Percentiles rank a stretch among this genome's conserved stretches.
These are phyloP conservation scores for Trichonephila clavipes DNA, from an alignment of 1,140 invertebrate species.

Conservation along the genomic window DNA sequence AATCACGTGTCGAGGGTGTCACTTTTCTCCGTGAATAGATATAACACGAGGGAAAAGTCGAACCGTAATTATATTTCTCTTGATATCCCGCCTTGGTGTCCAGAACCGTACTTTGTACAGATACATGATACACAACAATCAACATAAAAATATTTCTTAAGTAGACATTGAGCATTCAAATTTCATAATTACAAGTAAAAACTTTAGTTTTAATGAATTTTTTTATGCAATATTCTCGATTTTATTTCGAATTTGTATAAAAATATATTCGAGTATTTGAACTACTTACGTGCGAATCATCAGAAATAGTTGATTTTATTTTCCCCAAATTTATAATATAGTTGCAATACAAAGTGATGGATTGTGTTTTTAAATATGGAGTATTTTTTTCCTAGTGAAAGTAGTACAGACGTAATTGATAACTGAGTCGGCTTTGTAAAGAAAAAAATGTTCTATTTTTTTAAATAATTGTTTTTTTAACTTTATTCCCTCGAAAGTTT, in stretches of 20 bases:
- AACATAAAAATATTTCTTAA: slow-evolving; percentile 65
- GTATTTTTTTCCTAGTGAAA: too few species aligned
- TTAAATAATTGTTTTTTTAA: too few species aligned
- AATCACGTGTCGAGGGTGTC: too few species aligned
- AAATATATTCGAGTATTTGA: slow-evolving; percentile 37
- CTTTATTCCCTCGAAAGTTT: too few species aligned
- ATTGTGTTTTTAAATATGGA: too few species aligned
- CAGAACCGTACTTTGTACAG: not conserved
- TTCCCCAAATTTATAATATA: not conserved
- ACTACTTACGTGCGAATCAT: not conserved
- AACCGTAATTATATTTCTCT: not conserved
- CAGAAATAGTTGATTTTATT: not conserved
- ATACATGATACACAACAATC: slow-evolving; percentile 13
- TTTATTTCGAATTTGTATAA: not conserved
- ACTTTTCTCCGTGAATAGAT: too few species aligned
- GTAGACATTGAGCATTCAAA: slow-evolving; percentile 68
- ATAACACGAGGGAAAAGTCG: too few species aligned
- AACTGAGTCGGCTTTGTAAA: too few species aligned
- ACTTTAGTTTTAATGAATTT: slow-evolving; percentile 51
- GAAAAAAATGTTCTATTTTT: too few species aligned
- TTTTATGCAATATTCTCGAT: not conserved
- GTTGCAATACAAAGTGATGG: not conserved
- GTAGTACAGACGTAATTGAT: too few species aligned
- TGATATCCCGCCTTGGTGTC: not conserved
- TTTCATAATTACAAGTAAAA: slow-evolving; percentile 50